Percentiles rank a stretch among this genome's conserved stretches.
phyloP scores from a whole-genome alignment of 2,797 vertebrate species.

The Onychomys torridus region DNA sequence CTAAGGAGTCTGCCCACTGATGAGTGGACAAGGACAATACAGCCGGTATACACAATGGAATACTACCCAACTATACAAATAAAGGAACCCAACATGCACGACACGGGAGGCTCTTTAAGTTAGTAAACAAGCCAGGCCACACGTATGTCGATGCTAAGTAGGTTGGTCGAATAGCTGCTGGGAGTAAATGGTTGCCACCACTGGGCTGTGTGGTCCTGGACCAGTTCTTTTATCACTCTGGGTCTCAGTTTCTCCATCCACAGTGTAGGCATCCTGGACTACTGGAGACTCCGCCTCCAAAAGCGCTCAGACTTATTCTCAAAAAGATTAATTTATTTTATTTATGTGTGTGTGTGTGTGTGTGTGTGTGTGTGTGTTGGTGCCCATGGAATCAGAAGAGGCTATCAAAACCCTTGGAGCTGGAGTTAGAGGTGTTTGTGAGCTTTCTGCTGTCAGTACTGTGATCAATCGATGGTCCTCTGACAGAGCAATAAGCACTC shows the following conservation, averaged over 20 bases:
- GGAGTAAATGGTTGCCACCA: neutral
- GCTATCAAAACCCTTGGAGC: neutral
- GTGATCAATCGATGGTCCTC: neutral
- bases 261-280: neutral
- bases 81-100: neutral
- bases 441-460: neutral
- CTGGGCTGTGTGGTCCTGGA: neutral
- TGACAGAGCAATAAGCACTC: neutral
- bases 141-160: neutral
- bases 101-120: neutral
- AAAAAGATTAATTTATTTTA: neutral
- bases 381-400: neutral
- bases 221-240: neutral
- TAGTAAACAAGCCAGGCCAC: neutral
- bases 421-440: neutral
- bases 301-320: neutral
- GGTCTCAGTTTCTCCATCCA: neutral
- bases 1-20: neutral
- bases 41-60: neutral
- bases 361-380: accelerated
- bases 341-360: neutral
- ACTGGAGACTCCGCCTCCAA: neutral
- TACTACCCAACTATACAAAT: neutral
- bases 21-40: neutral
- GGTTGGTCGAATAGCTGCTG: neutral